Percentiles rank a stretch among this genome's conserved stretches.
phyloP scores from a whole-genome alignment of 2,113 vertebrate genomes.

The Terrapene triunguis region DNA sequence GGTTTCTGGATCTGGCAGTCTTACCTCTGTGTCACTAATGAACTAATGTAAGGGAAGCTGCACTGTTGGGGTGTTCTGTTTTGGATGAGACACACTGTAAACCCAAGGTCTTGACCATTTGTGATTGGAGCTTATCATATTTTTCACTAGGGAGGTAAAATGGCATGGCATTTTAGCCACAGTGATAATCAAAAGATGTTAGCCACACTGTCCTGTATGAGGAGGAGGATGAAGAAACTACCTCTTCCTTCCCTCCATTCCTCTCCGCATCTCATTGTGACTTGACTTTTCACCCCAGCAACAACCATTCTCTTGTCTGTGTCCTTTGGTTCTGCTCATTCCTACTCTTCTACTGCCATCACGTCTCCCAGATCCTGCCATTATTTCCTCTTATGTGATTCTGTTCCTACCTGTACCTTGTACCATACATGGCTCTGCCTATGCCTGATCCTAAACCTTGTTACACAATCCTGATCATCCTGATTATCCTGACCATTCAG shows the following conservation, averaged over 20 bases:
- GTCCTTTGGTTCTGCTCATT: neutral
- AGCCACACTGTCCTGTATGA: neutral
- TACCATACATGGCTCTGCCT: neutral
- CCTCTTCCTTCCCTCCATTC: neutral
- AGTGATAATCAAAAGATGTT: neutral
- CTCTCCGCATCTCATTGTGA: neutral
- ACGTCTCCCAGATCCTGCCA: neutral
- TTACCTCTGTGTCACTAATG: neutral
- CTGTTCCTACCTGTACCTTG: neutral
- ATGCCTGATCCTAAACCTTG: neutral
- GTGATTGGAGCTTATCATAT: neutral
- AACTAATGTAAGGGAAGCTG: neutral
- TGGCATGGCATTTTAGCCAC: neutral
- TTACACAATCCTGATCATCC: accelerated
- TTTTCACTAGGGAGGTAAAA: neutral
- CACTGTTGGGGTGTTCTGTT: neutral
- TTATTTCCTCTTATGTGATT: neutral
- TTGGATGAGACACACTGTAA: neutral
- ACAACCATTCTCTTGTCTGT: neutral
- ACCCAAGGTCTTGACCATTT: neutral
- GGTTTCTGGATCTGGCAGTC: neutral
- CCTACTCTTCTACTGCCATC: neutral
- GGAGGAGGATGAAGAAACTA: neutral
- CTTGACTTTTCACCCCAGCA: neutral
- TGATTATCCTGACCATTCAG: neutral